Base-by-base conservation (phyloP, 2,888 invertebrate species). In the Furcula furcula region DNA sequence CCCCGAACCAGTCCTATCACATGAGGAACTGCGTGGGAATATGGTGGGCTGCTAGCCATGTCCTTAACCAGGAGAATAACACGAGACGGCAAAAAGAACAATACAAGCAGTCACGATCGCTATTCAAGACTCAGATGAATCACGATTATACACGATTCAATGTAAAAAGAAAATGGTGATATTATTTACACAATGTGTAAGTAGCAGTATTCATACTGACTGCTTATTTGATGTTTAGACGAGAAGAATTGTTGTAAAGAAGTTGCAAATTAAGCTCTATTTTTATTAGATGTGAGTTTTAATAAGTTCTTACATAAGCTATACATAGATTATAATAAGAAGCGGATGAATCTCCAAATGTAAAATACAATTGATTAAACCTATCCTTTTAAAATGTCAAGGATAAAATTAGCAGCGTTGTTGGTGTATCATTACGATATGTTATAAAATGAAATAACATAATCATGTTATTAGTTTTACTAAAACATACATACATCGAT, bases 1-100 rank as follows among this genome's bases (percentile, higher is more conserved):
- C 67, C 62, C 67, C 66, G 71, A 82, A 85, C 86, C 85, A 86
- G 84, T 81, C 85, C 79, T 77, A 77, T 81, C 83, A 81, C 74
- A 80, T 69, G 70, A 84, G 76, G 83, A 86, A 83, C 81, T 80
- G 84, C 84, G 86, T 87, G 87, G 85, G 86, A 86, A 87, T 77
- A 82, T 66, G 68, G 70, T 71, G 56, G 65, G 65, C 65, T 67
- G 66, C 65, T 56, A 69, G 57, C 65, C 60, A 68, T 68, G 52
- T 64, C 74, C 69, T 74, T 69, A 64, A 55, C 55, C 49, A 52
- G 52, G 46, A 69, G 46, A 60, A 48, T 57, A 63, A 64, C 50
- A 56, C 50, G 50, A 62, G 53, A 54, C 49, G 38, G 53, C 46
- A 60, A 66, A 70, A 67, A 65, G 44, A 50, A 32, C 28, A 30